A percentile compares a stretch with the other conserved stretches of the same genome.
Evolutionary conservation across 2,113 vertebrate species (phyloP).

Genomic region (Planiliza haematocheilus): DNA sequence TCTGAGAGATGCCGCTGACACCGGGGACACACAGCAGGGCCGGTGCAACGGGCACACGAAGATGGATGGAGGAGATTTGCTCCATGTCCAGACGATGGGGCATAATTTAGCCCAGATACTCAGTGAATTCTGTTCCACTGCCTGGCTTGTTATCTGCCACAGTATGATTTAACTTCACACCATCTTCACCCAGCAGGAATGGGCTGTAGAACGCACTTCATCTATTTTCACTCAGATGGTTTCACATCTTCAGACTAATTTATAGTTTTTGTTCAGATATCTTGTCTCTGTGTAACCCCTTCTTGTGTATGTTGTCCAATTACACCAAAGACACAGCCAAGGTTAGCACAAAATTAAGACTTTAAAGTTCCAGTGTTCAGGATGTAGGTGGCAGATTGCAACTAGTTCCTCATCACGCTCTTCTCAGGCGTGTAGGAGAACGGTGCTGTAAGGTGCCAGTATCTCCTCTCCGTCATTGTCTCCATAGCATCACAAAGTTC

Average conservation of each 20-base stretch:
- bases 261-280: too few species aligned
- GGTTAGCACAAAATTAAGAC: too few species aligned
- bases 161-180: conserved; percentile 31
- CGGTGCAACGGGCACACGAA: conserved; percentile 11
- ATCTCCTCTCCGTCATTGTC: too few species aligned
- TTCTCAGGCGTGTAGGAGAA: too few species aligned
- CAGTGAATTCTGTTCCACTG: conserved; percentile 41
- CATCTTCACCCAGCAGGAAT: conserved; percentile 25
- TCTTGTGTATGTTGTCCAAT: too few species aligned
- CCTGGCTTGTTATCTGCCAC: conserved; percentile 38
- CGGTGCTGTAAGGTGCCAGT: too few species aligned
- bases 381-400: too few species aligned
- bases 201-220: conserved; percentile 8
- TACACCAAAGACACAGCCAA: too few species aligned
- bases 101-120: conserved; percentile 67
- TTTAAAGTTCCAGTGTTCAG: too few species aligned
- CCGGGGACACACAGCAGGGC: conserved; percentile 9
- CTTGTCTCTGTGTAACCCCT: too few species aligned
- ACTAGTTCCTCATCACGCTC: too few species aligned
- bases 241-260: conserved; percentile 40
- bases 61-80: conserved; percentile 63
- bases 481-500: too few species aligned
- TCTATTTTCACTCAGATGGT: conserved; percentile 17
- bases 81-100: conserved; percentile 25
- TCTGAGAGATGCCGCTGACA: conserved; percentile 33